phyloP scores from a whole-genome alignment of 2,113 vertebrate genomes.

The Ctenodactylus gundi region DNA sequence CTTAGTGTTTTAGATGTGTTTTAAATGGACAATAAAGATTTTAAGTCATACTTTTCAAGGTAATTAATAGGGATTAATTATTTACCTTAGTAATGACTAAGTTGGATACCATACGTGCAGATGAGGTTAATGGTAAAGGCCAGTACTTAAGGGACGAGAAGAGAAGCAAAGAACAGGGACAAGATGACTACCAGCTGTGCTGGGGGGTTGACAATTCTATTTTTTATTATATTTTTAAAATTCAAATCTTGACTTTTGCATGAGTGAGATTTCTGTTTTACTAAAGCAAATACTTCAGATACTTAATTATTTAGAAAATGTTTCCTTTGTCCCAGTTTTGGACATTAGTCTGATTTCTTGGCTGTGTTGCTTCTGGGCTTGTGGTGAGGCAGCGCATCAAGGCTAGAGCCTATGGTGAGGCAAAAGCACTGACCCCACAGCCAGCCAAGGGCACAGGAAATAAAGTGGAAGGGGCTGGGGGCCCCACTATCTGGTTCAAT shows the following conservation, averaged over 20 bases:
- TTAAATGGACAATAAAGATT: neutral
- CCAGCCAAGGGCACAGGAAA: too few species aligned
- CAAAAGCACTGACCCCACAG: neutral
- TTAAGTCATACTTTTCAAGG: neutral
- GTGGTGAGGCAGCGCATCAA: too few species aligned
- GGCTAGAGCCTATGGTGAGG: fast-evolving
- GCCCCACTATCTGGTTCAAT: neutral
- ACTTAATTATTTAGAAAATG: neutral
- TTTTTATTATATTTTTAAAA: neutral
- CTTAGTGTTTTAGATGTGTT: neutral
- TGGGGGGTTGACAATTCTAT: neutral
- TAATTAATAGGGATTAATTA: too few species aligned
- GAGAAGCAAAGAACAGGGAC: neutral
- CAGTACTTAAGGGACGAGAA: neutral
- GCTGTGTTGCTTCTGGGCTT: neutral
- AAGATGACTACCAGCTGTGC: neutral
- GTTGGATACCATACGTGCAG: neutral
- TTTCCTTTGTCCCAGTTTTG: neutral
- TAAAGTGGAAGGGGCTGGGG: neutral
- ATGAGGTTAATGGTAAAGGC: neutral
- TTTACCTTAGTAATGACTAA: neutral
- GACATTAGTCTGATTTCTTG: neutral
- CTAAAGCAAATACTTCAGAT: neutral
- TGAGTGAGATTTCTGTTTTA: neutral
- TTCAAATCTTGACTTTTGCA: neutral